phyloP scores from a whole-genome alignment of 2,113 vertebrate species.

The Ciconia maguari region DNA sequence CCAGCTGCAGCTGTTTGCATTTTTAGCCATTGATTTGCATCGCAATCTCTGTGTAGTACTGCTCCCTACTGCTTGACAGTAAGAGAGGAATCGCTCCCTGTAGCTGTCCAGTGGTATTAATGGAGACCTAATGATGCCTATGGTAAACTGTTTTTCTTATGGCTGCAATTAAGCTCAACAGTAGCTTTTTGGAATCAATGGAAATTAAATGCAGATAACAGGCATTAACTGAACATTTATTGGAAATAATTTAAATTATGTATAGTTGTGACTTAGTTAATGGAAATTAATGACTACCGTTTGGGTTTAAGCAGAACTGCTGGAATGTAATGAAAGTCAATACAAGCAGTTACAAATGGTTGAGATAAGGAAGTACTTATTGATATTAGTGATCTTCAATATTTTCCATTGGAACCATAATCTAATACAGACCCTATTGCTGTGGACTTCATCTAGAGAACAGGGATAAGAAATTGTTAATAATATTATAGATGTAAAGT shows the following conservation, averaged over 20 bases:
- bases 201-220: conserved; percentile 43
- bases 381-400: conserved; percentile 65
- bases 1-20: conserved; percentile 12
- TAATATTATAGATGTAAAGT: not conserved
- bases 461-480: not conserved
- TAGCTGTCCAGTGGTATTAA: not conserved
- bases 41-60: not conserved
- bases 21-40: conserved; percentile 22
- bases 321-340: conserved; percentile 47
- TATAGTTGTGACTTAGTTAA: conserved; percentile 29
- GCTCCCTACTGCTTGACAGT: conserved; percentile 2
- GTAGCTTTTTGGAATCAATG: conserved; percentile 55
- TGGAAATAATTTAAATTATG: conserved; percentile 40
- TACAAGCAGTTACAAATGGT: conserved; percentile 29
- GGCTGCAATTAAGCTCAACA: not conserved
- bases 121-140: not conserved
- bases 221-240: conserved; percentile 27
- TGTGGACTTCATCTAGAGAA: not conserved
- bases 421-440: not conserved
- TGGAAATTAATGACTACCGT: conserved; percentile 25
- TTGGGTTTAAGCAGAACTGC: conserved; percentile 24
- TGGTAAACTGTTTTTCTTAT: not conserved
- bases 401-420: not conserved
- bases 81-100: not conserved
- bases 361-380: conserved; percentile 45